A percentile compares a stretch with the other conserved stretches of the same genome.
These are phyloP conservation scores for Dicaeum eximium DNA, from an alignment of 2,113 vertebrate genomes.

Conservation along the genomic window DNA sequence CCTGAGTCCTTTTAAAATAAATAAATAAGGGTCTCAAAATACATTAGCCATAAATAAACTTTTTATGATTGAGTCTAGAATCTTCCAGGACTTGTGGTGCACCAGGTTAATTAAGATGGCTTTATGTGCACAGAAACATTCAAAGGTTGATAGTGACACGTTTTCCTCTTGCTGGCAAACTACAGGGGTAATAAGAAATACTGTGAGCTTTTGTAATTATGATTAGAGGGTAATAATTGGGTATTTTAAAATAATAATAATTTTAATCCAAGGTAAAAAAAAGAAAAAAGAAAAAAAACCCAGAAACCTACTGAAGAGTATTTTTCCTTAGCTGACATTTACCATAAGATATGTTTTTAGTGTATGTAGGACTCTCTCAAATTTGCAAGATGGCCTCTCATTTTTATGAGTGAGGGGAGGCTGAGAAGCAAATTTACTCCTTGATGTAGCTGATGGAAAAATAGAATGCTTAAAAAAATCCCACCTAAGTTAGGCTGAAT, in stretches of 20 bases:
- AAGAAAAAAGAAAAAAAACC: too few relatives aligned
- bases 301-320: background rate
- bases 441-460: background rate
- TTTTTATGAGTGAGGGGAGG: background rate
- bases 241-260: background rate
- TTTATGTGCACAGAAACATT: background rate
- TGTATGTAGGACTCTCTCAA: background rate
- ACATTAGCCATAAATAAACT: background rate
- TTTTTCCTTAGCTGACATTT: background rate
- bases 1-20: background rate
- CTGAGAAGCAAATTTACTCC: background rate
- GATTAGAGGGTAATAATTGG: background rate
- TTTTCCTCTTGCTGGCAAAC: background rate
- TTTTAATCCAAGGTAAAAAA: background rate
- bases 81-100: background rate
- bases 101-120: background rate
- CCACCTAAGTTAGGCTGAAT: background rate
- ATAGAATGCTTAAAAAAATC: background rate
- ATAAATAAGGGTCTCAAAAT: background rate
- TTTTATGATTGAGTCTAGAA: background rate
- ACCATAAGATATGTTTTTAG: background rate
- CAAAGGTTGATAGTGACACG: background rate
- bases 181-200: background rate
- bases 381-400: background rate
- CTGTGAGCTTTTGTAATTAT: background rate